phyloP scores from a whole-genome alignment of 2,797 vertebrate species.

The Lutjanus argentimaculatus region DNA sequence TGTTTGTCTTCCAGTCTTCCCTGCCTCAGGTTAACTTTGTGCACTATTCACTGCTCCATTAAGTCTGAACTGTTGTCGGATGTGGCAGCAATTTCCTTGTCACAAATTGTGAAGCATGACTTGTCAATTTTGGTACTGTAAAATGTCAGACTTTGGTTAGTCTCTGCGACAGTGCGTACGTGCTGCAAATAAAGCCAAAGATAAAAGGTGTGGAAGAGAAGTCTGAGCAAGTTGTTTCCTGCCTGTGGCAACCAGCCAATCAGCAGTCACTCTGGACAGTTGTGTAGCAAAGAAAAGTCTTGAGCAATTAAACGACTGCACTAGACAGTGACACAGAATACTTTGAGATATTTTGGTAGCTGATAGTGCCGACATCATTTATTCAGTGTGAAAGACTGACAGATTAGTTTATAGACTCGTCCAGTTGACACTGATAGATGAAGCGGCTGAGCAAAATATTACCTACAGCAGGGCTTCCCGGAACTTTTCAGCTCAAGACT shows the following conservation, averaged over 20 bases:
- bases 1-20: conserved; percentile 27
- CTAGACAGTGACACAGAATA: not conserved
- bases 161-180: not conserved
- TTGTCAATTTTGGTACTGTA: conserved; percentile 18
- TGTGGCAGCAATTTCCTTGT: conserved; percentile 25
- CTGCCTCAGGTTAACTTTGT: conserved; percentile 23
- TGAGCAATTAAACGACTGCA: not conserved
- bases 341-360: not conserved
- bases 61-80: conserved; percentile 28
- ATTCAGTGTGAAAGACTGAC: not conserved
- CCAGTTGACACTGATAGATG: not conserved
- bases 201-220: not conserved
- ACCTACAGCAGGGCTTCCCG: no score
- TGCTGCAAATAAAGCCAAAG: conserved; percentile 1
- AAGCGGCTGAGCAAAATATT: not conserved
- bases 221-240: not conserved
- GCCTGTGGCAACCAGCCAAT: conserved; percentile 1
- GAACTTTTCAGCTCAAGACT: no score
- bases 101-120: conserved; percentile 26
- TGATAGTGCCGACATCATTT: not conserved
- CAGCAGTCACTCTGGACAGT: not conserved
- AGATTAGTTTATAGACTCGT: not conserved
- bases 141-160: conserved; percentile 40
- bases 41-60: conserved; percentile 29
- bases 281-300: not conserved